Percentiles rank a stretch among this genome's conserved stretches.
Conservation (phyloP, 2,113 vertebrate species). For the Microtus ochrogaster region DNA sequence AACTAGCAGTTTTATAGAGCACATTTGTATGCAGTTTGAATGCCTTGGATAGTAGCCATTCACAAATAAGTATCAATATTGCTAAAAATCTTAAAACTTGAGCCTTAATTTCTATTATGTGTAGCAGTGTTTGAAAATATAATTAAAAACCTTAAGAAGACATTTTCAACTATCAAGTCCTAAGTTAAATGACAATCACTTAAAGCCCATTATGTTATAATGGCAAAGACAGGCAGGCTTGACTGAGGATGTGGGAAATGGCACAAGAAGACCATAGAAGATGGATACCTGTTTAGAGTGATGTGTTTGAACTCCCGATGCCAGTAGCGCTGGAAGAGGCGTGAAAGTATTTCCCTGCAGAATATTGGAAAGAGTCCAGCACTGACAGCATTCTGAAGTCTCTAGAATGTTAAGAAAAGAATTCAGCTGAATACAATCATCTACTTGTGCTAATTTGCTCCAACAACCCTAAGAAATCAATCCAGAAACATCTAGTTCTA, state of each 20-base stretch:
- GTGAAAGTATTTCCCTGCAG: not conserved
- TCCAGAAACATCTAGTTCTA: not conserved
- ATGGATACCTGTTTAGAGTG: not conserved
- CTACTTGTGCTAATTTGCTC: not conserved
- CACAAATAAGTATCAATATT: not conserved
- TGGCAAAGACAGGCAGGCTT: not conserved
- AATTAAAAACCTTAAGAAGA: not conserved
- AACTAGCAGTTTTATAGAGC: not conserved
- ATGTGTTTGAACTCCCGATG: not conserved
- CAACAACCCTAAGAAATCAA: not conserved
- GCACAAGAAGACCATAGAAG: not conserved
- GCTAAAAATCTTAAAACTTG: not conserved
- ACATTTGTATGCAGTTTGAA: not conserved
- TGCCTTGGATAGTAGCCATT: not conserved
- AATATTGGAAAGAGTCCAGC: fast-evolving
- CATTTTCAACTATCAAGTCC: not conserved
- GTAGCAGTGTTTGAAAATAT: not conserved
- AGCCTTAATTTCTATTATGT: not conserved
- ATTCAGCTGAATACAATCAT: not conserved
- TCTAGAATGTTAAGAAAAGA: not conserved
- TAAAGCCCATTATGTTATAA: not conserved
- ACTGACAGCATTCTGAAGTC: not conserved
- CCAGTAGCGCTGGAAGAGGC: not conserved
- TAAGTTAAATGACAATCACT: not conserved
- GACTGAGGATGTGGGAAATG: not conserved